phyloP scores from a whole-genome alignment of 2,888 invertebrate genomes.

The Tyria jacobaeae region DNA sequence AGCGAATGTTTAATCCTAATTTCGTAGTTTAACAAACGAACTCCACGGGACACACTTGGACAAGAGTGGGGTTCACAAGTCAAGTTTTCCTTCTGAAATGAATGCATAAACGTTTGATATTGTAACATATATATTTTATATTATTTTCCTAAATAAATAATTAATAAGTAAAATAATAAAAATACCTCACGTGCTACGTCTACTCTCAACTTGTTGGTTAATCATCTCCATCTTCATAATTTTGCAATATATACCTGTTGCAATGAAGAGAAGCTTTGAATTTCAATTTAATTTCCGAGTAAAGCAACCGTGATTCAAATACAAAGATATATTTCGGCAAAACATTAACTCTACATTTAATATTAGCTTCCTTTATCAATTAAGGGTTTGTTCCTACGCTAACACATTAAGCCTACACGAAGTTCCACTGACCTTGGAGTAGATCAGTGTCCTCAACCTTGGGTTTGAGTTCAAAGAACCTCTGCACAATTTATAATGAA shows the following conservation, averaged over 20 bases:
- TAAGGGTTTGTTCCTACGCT: slow-evolving; percentile 15
- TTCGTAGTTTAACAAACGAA: too few relatives aligned
- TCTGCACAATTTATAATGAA: slow-evolving; percentile 34
- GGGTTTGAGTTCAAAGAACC: slow-evolving; percentile 16
- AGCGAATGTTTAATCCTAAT: too few relatives aligned
- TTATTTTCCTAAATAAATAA: too few relatives aligned
- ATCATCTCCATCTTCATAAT: background rate
- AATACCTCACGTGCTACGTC: too few relatives aligned
- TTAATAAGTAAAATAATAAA: too few relatives aligned
- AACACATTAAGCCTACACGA: slow-evolving; percentile 9
- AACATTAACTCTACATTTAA: slow-evolving; percentile 16
- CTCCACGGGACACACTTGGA: too few relatives aligned
- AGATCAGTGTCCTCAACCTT: slow-evolving; percentile 10
- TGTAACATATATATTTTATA: too few relatives aligned
- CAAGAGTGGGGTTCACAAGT: too few relatives aligned
- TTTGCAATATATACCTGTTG: too few relatives aligned
- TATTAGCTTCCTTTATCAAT: slow-evolving; percentile 15
- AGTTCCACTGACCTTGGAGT: slow-evolving; percentile 19
- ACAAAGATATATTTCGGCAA: background rate
- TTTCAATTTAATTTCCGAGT: background rate
- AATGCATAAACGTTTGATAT: too few relatives aligned
- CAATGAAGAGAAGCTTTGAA: background rate
- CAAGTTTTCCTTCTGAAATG: too few relatives aligned
- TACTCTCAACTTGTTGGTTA: too few relatives aligned
- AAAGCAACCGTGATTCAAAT: slow-evolving; percentile 1